Evolutionary conservation across 1,140 invertebrate species (phyloP).

Genomic region (Magallana angulata): DNA sequence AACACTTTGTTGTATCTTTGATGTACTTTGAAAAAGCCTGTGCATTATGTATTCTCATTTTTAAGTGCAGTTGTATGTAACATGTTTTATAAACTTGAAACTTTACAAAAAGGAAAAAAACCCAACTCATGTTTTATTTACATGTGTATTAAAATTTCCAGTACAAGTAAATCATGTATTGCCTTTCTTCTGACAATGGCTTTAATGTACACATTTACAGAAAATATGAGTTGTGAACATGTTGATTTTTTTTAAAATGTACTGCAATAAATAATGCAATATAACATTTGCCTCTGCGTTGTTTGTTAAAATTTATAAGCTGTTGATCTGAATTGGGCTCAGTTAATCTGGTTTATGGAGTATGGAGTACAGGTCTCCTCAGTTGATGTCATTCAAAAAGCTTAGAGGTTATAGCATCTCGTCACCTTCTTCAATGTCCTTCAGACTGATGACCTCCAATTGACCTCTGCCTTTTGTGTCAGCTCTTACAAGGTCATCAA

Average conservation of each 20-base stretch:
- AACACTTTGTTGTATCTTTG: no score
- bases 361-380: background rate
- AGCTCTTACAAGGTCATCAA: slow-evolving; percentile 90
- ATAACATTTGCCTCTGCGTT: background rate
- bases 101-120: no score
- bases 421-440: slow-evolving; percentile 94
- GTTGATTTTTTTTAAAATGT: background rate
- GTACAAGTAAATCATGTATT: no score
- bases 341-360: background rate
- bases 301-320: background rate
- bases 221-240: background rate
- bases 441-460: slow-evolving; percentile 93
- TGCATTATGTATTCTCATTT: no score
- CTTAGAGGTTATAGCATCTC: slow-evolving; percentile 80
- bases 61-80: no score
- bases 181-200: no score
- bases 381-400: background rate
- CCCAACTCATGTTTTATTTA: no score
- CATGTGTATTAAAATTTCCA: no score
- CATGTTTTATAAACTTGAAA: no score
- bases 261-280: slow-evolving; percentile 29
- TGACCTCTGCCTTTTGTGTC: slow-evolving; percentile 93
- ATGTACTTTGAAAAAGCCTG: no score
- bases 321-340: background rate
- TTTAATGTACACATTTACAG: background rate